phyloP scores from a whole-genome alignment of 2,888 invertebrate genomes.

The Tetanocera ferruginea region DNA sequence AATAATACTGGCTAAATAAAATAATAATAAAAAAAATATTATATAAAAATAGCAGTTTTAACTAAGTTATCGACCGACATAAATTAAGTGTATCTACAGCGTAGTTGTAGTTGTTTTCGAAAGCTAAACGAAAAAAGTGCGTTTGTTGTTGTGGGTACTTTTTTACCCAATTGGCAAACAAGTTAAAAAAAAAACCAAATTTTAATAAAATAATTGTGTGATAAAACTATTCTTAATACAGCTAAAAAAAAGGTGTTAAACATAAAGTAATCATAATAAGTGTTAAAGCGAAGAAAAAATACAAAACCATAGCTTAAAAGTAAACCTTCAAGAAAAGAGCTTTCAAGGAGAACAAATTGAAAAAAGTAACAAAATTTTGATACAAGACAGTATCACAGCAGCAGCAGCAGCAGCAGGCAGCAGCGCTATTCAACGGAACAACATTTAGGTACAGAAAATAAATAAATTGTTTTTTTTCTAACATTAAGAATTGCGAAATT shows the following conservation, averaged over 20 bases:
- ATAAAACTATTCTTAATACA: background rate
- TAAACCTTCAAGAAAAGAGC: background rate
- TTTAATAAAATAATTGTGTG: constrained; percentile 2
- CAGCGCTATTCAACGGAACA: background rate
- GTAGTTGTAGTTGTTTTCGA: no score
- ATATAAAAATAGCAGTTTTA: constrained; percentile 14
- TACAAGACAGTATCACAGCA: background rate
- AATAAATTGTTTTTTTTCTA: no score
- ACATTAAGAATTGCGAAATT: background rate
- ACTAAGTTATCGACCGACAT: background rate
- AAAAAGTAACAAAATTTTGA: background rate
- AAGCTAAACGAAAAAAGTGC: no score
- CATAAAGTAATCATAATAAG: background rate
- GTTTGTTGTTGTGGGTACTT: background rate
- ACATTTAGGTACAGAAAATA: background rate
- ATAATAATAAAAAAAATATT: no score
- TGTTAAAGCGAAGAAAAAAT: background rate
- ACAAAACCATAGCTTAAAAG: background rate
- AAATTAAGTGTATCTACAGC: background rate
- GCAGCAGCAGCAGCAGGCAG: no score
- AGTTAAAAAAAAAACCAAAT: no score
- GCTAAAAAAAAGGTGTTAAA: constrained; percentile 2
- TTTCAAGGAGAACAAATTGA: background rate
- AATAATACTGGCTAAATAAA: no score
- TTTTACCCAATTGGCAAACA: background rate